Evolutionary conservation across 2,888 invertebrate species (phyloP), one percentile per base, ranked within the genome.

Genomic region (Cyrtodaria siliqua): DNA sequence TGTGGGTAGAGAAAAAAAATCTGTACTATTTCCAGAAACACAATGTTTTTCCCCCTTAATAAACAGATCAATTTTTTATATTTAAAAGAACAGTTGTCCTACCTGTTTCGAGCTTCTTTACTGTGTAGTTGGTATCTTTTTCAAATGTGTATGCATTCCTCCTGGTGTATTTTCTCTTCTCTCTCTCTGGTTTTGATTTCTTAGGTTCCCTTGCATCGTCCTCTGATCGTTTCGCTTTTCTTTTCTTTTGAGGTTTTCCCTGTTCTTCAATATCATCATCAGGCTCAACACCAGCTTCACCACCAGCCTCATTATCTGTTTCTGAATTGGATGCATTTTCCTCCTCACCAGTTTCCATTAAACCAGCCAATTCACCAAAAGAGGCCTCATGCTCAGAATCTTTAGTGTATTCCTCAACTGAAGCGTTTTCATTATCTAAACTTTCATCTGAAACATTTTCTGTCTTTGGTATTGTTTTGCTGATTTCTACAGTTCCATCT

Each of bases 121-220:
- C 38, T 23, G 62, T 57, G 47, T 67, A 73, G 23, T 73, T 56
- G 12, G 33, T n/a, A 64, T 81, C 49, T 40, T 79, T 60, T 69
- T 73, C 42, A 61, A 72, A 8, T 4, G 6, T 59, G 75, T 80
- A 62, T 50, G 80, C 26, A 60, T 75, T 47, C 60, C 60, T 69
- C 27, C 47, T 57, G 0, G 44, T 59, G 52, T 74, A 68, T 33
- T 64, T 74, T 38, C 74, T 42, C 33, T 59, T 57, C 18, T 33
- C 33, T 33, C 12, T 33, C 12, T 8, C 12, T 12, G 33, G 33
- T 33, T 33, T 33, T 33, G 4, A 4, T 33, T 40, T 33, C 49
- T 57, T 57, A 2, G 26, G n/a, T 8, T 57, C 20, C 1, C 20
- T 18, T 29, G 14, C 44, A 4, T 0, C 44, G 27, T 55, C 18